Evolutionary conservation across 2,888 invertebrate species (phyloP).

Genomic region (Dioctria linearis): DNA sequence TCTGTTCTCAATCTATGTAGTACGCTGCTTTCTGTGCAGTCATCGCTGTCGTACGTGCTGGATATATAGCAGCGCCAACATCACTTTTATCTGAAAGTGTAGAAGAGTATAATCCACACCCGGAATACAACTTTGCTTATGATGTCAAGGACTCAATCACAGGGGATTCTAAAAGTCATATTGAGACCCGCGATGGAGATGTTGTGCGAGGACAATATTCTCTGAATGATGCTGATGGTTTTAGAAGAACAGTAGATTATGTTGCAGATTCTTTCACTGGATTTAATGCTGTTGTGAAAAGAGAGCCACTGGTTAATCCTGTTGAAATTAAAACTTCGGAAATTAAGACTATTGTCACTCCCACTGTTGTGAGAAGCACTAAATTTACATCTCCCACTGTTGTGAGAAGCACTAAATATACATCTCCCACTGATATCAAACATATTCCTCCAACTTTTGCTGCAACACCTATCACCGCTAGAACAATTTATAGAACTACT

Average conservation of each 20-base stretch:
- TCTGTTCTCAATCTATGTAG: background rate
- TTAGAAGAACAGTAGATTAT: constrained; percentile 70
- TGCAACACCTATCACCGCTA: background rate
- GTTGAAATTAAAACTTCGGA: constrained; percentile 2
- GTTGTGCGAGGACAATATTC: constrained; percentile 71
- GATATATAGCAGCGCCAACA: background rate
- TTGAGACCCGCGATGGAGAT: constrained; percentile 70
- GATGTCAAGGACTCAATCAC: constrained; percentile 70
- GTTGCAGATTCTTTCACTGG: constrained; percentile 70
- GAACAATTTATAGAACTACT: background rate
- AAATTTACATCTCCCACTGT: background rate
- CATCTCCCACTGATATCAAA: background rate
- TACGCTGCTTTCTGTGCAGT: background rate
- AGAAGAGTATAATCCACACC: constrained; percentile 70
- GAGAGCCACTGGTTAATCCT: constrained; percentile 60
- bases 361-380: constrained; percentile 47
- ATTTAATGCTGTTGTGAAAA: constrained; percentile 69
- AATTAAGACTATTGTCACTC: constrained; percentile 61
- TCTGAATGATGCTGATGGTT: constrained; percentile 70
- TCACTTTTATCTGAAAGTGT: constrained; percentile 59
- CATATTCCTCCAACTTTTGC: background rate
- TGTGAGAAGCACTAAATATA: background rate
- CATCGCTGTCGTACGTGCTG: background rate
- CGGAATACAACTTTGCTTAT: constrained; percentile 70
- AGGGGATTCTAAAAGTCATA: constrained; percentile 70